phyloP scores from a whole-genome alignment of 64 coral and sea anemone species.

The Hydrozoanthus tunicans region DNA sequence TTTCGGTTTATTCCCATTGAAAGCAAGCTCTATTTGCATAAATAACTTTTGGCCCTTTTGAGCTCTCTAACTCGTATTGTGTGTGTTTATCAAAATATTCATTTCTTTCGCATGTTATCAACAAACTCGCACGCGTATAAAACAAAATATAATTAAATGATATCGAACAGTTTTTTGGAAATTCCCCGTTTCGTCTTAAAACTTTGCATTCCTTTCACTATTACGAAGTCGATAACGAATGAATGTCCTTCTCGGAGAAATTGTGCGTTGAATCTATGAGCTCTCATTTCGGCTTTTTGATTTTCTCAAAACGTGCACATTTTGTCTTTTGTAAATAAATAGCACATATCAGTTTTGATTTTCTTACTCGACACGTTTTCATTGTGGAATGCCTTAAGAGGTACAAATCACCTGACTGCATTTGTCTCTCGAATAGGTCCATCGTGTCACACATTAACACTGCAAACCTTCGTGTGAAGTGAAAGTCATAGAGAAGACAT shows the following conservation, averaged over 20 bases:
- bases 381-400: constrained; percentile 61
- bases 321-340: constrained; percentile 66
- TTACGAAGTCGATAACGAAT: background rate
- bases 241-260: background rate
- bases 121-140: background rate
- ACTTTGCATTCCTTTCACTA: background rate
- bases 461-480: background rate
- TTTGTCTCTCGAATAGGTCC: background rate
- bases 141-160: constrained; percentile 3
- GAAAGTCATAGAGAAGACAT: constrained; percentile 7
- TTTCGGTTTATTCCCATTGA: background rate
- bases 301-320: constrained; percentile 47
- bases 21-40: constrained; percentile 20
- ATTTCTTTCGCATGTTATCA: constrained; percentile 21
- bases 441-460: background rate
- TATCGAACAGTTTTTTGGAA: background rate
- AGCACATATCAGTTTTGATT: constrained; percentile 48
- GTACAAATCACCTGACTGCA: background rate
- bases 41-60: constrained; percentile 9
- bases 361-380: constrained; percentile 53
- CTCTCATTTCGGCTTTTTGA: background rate
- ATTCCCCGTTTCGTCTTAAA: background rate
- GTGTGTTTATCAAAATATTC: constrained; percentile 4
- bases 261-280: background rate
- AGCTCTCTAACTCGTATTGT: background rate